These are phyloP conservation scores for Actinia tenebrosa DNA, from an alignment of 64 coral and sea anemone genomes.

Conservation along the genomic window DNA sequence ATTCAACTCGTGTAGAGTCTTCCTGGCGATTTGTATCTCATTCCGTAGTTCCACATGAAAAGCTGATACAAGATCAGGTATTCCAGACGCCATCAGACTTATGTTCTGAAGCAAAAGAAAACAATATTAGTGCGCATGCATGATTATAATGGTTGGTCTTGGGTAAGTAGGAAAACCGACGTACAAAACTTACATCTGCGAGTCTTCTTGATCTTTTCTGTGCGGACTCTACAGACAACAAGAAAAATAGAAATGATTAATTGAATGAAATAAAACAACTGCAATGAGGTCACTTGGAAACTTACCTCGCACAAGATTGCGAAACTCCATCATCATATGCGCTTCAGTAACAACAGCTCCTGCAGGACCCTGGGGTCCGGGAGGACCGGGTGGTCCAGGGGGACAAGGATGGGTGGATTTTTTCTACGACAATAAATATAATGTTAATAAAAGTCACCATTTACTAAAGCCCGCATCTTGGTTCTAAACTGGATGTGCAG, in stretches of 20 bases:
- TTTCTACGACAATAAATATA: neutral
- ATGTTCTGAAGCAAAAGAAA: slow-evolving; percentile 41
- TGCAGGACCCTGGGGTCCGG: slow-evolving; percentile 77
- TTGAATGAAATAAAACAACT: neutral
- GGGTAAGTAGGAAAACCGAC: neutral
- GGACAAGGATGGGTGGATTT: slow-evolving; percentile 6
- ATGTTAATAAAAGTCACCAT: neutral
- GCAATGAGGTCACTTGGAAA: too few relatives aligned
- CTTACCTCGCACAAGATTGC: slow-evolving; percentile 79
- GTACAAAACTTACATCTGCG: slow-evolving; percentile 7
- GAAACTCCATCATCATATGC: slow-evolving; percentile 86
- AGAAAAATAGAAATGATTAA: neutral
- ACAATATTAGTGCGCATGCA: neutral
- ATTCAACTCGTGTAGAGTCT: slow-evolving; percentile 71
- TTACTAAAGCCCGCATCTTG: neutral
- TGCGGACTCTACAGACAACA: slow-evolving; percentile 10
- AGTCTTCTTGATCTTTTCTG: slow-evolving; percentile 29
- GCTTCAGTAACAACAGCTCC: slow-evolving; percentile 95
- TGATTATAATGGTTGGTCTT: neutral
- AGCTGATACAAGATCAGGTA: slow-evolving; percentile 81
- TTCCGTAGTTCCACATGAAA: slow-evolving; percentile 72
- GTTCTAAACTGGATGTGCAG: too few relatives aligned
- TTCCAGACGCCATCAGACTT: slow-evolving; percentile 77
- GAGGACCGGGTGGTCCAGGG: slow-evolving; percentile 77
- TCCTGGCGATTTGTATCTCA: slow-evolving; percentile 69